Evolutionary conservation across 2,888 invertebrate genomes (phyloP), one percentile per base, ranked within the genome.

Genomic region (Vesta saturnalis): DNA sequence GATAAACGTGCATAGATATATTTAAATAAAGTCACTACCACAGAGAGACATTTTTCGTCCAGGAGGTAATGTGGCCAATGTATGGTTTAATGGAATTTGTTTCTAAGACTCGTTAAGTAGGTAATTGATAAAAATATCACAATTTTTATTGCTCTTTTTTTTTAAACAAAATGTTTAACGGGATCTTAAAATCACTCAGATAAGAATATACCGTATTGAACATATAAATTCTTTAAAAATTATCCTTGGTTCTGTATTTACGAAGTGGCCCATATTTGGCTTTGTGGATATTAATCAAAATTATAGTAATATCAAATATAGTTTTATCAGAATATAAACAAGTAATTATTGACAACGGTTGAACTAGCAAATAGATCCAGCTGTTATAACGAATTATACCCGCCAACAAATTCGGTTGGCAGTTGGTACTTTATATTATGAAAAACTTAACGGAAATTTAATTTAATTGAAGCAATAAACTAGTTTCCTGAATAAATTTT

Each of bases 351-450:
- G 43, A 19, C 49, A 47, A 30, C 56, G 49, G 55, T 58, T 61
- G 57, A 21, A 22, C 39, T 14, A 35, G 60, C 52, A 58, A 60
- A 57, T 58, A 57, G 52, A 52, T 43, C 52, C 63, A 60, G 52
- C 68, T 60, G 68, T 60, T 68, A 59, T 64, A 68, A 68, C 68
- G 68, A 68, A 68, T 68, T 68, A 23, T 68, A 68, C 68, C 64
- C 64, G 68, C 64, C 68, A 68, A 60, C 63, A 60, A 68, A 68
- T 60, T 68, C 68, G 60, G 68, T 68, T 68, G 35, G 60, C 68
- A 68, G 68, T 68, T 68, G 60, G 59, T 43, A 59, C 46, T 64
- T 59, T 64, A 59, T 10, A 19, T 49, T 47, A 67, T 30, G 60
- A 39, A 59, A 64, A 55, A 60, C 60, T 52, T 35, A 64, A 68